These are phyloP conservation scores for Enhydra lutris DNA, from an alignment of 2,113 vertebrate genomes.

Conservation along the genomic window DNA sequence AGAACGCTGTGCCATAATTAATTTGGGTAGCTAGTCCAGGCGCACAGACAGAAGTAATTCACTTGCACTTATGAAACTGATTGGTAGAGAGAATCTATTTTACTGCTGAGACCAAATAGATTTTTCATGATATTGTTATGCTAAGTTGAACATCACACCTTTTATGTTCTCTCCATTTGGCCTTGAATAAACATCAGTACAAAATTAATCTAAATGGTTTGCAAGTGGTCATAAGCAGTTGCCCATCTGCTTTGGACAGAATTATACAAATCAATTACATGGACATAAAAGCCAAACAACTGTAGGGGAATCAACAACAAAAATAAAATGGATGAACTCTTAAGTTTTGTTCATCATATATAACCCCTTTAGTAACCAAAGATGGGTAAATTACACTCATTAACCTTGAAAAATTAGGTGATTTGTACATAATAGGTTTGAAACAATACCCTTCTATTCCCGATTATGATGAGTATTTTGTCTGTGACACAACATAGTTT, in stretches of 20 bases:
- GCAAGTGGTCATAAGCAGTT: conserved; percentile 82
- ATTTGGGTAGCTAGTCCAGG: conserved; percentile 71
- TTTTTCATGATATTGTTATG: conserved; percentile 83
- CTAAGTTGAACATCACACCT: conserved; percentile 83
- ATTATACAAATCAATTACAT: conserved; percentile 90
- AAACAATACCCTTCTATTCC: conserved; percentile 87
- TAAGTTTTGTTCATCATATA: conserved; percentile 88
- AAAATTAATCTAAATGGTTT: conserved; percentile 84
- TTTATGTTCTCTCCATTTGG: conserved; percentile 82
- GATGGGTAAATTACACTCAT: conserved; percentile 94
- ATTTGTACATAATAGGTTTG: conserved; percentile 92
- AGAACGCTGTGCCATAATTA: conserved; percentile 75
- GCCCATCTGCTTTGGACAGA: conserved; percentile 88
- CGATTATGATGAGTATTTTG: conserved; percentile 78
- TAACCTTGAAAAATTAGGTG: conserved; percentile 93
- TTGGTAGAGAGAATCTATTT: conserved; percentile 79
- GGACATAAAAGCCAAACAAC: conserved; percentile 84
- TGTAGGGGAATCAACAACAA: conserved; percentile 83
- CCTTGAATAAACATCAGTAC: conserved; percentile 87
- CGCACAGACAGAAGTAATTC: conserved; percentile 79
- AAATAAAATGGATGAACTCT: conserved; percentile 84
- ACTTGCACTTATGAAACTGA: conserved; percentile 77
- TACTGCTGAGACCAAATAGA: conserved; percentile 79
- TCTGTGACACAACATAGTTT: conserved; percentile 70
- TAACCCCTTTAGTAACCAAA: conserved; percentile 89